Percentiles rank a stretch among this genome's conserved stretches.
These are phyloP conservation scores for Cinara cedri DNA, from an alignment of 2,888 invertebrate genomes.

Conservation along the genomic window DNA sequence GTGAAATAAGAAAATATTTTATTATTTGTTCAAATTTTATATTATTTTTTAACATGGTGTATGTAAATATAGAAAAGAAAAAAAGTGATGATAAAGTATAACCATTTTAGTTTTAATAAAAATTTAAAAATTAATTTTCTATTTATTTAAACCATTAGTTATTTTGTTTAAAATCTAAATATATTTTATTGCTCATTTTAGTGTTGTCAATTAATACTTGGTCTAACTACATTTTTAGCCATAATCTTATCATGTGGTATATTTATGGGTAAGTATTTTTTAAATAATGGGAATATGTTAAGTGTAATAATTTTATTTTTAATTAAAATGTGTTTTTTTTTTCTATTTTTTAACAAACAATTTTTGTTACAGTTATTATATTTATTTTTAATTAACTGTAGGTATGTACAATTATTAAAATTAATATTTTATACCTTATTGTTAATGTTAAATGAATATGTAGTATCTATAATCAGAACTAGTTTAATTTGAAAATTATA, in stretches of 20 bases:
- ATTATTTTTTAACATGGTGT: too few relatives aligned
- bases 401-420: background rate
- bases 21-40: background rate
- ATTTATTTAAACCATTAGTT: too few relatives aligned
- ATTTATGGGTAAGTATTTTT: conserved; percentile 35
- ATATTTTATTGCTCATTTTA: background rate
- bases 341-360: too few relatives aligned
- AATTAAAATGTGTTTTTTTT: too few relatives aligned
- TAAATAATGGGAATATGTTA: conserved; percentile 3
- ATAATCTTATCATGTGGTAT: background rate
- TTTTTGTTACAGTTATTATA: background rate
- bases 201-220: background rate
- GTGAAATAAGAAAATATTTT: background rate
- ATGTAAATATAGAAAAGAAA: background rate
- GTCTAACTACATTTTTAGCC: background rate
- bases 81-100: background rate
- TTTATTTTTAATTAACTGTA: too few relatives aligned
- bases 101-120: background rate
- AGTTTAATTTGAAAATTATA: too few relatives aligned
- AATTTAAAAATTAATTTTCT: too few relatives aligned
- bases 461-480: background rate
- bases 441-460: background rate
- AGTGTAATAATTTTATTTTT: background rate
- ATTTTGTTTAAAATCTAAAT: background rate
- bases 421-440: background rate